Evolutionary conservation across 2,888 invertebrate genomes (phyloP), one percentile per base, ranked within the genome.

Genomic region (Dioctria rufipes): DNA sequence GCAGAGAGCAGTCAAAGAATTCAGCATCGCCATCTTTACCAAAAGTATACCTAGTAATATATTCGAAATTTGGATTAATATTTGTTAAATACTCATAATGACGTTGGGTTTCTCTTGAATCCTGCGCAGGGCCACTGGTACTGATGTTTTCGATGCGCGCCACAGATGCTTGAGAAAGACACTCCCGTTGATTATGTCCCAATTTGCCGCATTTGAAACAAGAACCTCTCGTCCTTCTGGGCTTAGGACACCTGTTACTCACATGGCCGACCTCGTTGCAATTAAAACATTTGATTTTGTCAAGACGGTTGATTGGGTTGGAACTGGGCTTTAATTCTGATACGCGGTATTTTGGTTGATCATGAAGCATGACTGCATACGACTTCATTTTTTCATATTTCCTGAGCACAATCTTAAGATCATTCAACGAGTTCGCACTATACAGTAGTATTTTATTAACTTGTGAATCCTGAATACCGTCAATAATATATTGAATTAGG

Each of bases 401-500:
- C n/a, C n/a, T n/a, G n/a, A n/a, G n/a, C n/a, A n/a, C n/a, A n/a
- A n/a, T n/a, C n/a, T n/a, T n/a, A n/a, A n/a, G n/a, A n/a, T n/a
- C n/a, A n/a, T n/a, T n/a, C n/a, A n/a, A n/a, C n/a, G n/a, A n/a
- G n/a, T n/a, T n/a, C n/a, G n/a, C n/a, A n/a, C n/a, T n/a, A n/a
- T n/a, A n/a, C n/a, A 25, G 25, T 25, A 25, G 25, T 25, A 25
- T 25, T 25, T 66, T 66, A 11, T 66, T 66, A 11, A 13, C 2
- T 3, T 42, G 42, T 1, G 42, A 39, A 42, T 66, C 66, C 5
- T 40, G 40, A 13, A 66, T 66, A 75, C 81, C 79, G 39, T 78
- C 37, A 6, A 80, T 73, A 2, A 80, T 79, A 37, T 80, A 82
- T 11, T 80, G 60, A 4, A 80, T 78, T 9, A 82, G 11, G 9